phyloP scores from a whole-genome alignment of 2,113 vertebrate genomes.

The Calyptomena viridis region DNA sequence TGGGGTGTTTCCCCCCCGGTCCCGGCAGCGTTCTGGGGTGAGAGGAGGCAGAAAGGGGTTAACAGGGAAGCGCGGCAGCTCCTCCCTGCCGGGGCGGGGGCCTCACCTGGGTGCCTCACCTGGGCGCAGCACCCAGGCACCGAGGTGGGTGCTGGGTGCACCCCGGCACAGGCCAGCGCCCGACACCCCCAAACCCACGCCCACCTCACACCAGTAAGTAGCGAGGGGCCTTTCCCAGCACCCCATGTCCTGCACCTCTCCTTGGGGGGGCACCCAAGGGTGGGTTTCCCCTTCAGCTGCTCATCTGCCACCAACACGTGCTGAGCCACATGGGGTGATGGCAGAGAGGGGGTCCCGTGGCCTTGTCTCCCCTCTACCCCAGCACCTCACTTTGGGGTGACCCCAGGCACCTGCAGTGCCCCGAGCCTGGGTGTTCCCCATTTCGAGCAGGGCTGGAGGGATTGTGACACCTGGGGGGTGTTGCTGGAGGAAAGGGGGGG shows the following conservation, averaged over 20 bases:
- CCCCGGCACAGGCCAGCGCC: neutral
- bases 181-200: neutral
- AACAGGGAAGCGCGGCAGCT: neutral
- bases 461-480: neutral
- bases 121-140: slow-evolving; percentile 21
- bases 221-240: neutral
- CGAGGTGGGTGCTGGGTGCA: slow-evolving; percentile 13
- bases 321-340: accelerated
- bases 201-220: neutral
- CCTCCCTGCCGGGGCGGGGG: slow-evolving; percentile 13
- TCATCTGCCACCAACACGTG: accelerated
- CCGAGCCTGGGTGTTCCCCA: accelerated
- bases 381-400: neutral
- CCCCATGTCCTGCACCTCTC: neutral
- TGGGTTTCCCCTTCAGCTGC: accelerated
- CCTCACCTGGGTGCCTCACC: slow-evolving; percentile 61
- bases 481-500: neutral
- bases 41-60: slow-evolving; percentile 15
- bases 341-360: accelerated
- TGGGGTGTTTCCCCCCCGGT: accelerated
- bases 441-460: neutral
- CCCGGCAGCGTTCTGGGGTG: accelerated
- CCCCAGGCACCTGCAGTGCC: neutral
- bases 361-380: neutral
- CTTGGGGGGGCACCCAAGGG: neutral